Percentiles rank a stretch among this genome's conserved stretches.
phyloP scores from a whole-genome alignment of 2,113 vertebrate genomes.

The Aix galericulata region DNA sequence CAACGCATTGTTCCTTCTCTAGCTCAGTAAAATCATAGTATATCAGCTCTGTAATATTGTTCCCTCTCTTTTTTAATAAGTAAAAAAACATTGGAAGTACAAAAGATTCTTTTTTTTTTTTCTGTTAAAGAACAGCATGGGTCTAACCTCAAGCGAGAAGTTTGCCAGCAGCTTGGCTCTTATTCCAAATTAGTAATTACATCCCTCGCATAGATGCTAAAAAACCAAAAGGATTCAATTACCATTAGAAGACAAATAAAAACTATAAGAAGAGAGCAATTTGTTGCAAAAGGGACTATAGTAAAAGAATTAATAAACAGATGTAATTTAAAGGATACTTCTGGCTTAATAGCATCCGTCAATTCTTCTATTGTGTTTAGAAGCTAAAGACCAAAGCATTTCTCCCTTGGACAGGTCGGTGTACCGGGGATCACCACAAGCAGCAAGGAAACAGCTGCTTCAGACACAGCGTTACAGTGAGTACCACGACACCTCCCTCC shows the following conservation, averaged over 20 bases:
- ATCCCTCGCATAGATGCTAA: not conserved
- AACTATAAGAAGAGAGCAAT: not conserved
- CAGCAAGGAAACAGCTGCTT: not conserved
- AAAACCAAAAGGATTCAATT: not conserved
- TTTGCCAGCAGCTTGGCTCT: constrained; percentile 15
- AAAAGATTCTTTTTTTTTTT: not conserved
- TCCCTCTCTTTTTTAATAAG: not conserved
- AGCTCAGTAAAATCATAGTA: not conserved
- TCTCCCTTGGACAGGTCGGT: not conserved
- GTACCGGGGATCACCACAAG: not conserved
- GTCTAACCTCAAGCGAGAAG: not conserved
- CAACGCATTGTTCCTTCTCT: not conserved
- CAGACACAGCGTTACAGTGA: not conserved
- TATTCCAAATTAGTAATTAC: constrained; percentile 6
- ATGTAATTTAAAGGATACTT: not conserved
- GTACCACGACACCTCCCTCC: rapidly evolving
- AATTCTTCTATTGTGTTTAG: not conserved
- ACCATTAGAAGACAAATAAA: not conserved
- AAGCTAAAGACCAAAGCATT: not conserved
- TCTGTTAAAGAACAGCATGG: not conserved
- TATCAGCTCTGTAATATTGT: not conserved
- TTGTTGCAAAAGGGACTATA: not conserved
- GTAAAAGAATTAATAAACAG: not conserved
- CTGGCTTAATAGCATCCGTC: not conserved
- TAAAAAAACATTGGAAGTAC: not conserved